Evolutionary conservation across 2,113 vertebrate genomes (phyloP).

Genomic region (Pelmatolapia mariae): DNA sequence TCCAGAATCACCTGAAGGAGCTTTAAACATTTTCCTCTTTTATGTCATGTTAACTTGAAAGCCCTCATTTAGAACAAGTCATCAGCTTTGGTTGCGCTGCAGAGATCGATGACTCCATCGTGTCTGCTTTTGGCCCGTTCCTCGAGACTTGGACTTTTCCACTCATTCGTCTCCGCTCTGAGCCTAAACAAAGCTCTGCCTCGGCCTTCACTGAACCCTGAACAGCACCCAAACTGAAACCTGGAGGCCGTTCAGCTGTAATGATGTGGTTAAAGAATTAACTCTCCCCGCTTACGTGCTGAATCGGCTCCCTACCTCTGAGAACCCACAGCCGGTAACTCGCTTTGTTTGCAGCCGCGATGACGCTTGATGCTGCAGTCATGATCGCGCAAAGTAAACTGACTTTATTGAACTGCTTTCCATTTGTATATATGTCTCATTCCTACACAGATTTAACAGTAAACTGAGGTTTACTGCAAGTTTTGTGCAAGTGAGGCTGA

Average conservation of each 20-base stretch:
- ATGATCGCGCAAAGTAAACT: neutral
- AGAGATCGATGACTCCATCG: constrained; percentile 23
- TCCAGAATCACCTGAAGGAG: neutral
- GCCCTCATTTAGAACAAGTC: neutral
- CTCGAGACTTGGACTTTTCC: neutral
- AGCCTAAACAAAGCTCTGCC: constrained; percentile 35
- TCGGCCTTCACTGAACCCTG: constrained; percentile 23
- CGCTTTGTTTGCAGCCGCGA: constrained; percentile 8
- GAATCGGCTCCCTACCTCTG: constrained; percentile 37
- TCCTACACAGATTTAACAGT: neutral
- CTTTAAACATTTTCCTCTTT: neutral
- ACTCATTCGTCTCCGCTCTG: constrained; percentile 15
- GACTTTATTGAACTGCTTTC: neutral
- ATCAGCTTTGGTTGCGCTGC: neutral
- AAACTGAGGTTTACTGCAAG: neutral
- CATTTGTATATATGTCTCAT: neutral
- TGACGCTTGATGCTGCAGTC: neutral
- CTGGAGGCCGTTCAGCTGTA: constrained; percentile 47
- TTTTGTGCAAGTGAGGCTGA: neutral
- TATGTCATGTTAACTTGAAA: neutral
- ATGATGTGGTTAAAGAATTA: constrained; percentile 49
- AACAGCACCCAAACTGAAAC: constrained; percentile 21
- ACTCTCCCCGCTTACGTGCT: constrained; percentile 10
- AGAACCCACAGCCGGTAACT: neutral
- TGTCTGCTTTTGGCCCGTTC: constrained; percentile 8